phyloP scores from a whole-genome alignment of 2,888 invertebrate species.

The Andrena minutula region DNA sequence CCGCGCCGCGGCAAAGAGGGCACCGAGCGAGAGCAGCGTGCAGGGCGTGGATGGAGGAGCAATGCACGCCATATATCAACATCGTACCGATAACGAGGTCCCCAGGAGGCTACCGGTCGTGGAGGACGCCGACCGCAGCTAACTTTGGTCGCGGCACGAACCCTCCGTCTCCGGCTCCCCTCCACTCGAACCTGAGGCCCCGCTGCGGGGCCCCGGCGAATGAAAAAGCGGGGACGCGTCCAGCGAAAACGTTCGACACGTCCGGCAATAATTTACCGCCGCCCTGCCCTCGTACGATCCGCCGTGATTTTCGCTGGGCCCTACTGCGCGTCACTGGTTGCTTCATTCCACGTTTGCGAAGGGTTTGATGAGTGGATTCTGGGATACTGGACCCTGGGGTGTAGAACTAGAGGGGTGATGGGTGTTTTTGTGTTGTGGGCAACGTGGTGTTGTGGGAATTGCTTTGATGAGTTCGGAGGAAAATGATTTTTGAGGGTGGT shows the following conservation, averaged over 20 bases:
- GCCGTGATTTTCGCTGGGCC: slow-evolving; percentile 26
- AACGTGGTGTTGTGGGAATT: too few species aligned
- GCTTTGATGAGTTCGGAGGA: too few species aligned
- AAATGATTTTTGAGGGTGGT: too few species aligned
- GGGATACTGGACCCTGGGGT: too few species aligned
- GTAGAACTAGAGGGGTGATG: too few species aligned
- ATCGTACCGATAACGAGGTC: slow-evolving; percentile 84
- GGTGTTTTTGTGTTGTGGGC: too few species aligned
- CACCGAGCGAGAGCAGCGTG: slow-evolving; percentile 58
- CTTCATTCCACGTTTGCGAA: not conserved
- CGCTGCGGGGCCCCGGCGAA: slow-evolving; percentile 63
- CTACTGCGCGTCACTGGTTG: not conserved
- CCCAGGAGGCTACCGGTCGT: slow-evolving; percentile 81
- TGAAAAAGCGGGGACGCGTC: slow-evolving; percentile 65
- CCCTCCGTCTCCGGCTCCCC: slow-evolving; percentile 33
- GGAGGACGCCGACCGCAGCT: slow-evolving; percentile 65
- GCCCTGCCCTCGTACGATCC: slow-evolving; percentile 28
- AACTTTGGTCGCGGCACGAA: slow-evolving; percentile 65
- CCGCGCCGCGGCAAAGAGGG: slow-evolving; percentile 44
- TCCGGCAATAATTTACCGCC: slow-evolving; percentile 65
- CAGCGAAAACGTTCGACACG: slow-evolving; percentile 48
- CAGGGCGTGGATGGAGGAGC: slow-evolving; percentile 80
- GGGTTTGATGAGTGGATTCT: too few species aligned
- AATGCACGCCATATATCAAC: slow-evolving; percentile 83
- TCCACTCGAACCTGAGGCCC: slow-evolving; percentile 59